Evolutionary conservation across 1,140 invertebrate genomes (phyloP), one percentile per base, ranked within the genome.

Genomic region (Platyscapa corneri): DNA sequence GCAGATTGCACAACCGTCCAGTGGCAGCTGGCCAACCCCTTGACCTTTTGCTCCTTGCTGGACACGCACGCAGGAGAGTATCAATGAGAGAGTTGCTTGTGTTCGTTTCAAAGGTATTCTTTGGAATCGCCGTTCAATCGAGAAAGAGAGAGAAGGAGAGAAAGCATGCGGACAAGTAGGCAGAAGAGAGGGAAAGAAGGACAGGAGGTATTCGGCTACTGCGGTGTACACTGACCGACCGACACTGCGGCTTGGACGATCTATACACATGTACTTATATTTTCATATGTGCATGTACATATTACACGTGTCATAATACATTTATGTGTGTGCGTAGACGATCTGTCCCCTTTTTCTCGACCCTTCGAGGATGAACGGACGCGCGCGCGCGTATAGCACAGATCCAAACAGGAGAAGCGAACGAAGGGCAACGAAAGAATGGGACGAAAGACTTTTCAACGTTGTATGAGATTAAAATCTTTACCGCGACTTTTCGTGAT

Each of bases 1-100:
- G 78, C 53, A 84, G 77, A 83, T 84, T 78, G 82, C 83, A 83
- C 82, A 87, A 87, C 86, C 78, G 86, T 84, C 86, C 82, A 39
- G 39, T 3, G 20, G 86, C 78, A 82, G 82, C 86, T 84, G 83
- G 78, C 67, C 82, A 87, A 83, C 86, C 86, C 86, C 86, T 87
- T 87, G 86, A 87, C 86, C 86, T 82, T 64, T 80, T 27, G 37
- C 78, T 79, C 20, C 37, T n/a, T 39, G n/a, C 56, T 37, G 77
- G 49, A 34, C 75, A 49, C 46, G n/a, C 75, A 37, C 12, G 60
- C 32, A 27, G 3, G 5, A 23, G 42, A 30, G 34, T n/a, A 30
- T 27, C 39, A 27, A 30, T 6, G 39, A 49, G 23, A 27, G n/a
- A 56, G 75, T 53, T 18, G 75, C 75, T 34, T 56, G 16, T 75